Evolutionary conservation across 2,797 vertebrate species (phyloP).

Genomic region (Melanotaenia pygmaea): DNA sequence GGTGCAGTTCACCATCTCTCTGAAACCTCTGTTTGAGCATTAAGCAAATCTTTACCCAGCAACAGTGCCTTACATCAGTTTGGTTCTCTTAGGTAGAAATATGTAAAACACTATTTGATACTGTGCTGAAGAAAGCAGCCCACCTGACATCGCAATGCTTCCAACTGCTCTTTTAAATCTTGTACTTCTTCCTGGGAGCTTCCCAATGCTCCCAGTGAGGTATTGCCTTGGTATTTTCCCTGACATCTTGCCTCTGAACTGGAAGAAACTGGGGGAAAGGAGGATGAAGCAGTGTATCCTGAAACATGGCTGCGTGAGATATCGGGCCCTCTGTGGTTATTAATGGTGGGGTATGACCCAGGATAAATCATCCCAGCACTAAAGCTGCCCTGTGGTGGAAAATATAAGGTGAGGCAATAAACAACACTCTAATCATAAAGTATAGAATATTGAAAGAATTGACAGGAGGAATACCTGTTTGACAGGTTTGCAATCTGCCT

Average conservation of each 20-base stretch:
- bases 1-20: constrained; percentile 59
- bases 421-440: not conserved
- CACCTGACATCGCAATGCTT: constrained; percentile 83
- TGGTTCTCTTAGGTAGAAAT: constrained; percentile 38
- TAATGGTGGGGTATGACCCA: constrained; percentile 16
- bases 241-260: constrained; percentile 31
- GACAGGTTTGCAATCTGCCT: constrained; percentile 56
- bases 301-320: constrained; percentile 19
- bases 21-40: constrained; percentile 14
- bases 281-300: constrained; percentile 32
- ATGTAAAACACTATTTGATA: constrained; percentile 37
- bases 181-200: constrained; percentile 69
- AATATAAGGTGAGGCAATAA: constrained; percentile 25
- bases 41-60: constrained; percentile 68
- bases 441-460: not conserved
- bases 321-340: constrained; percentile 30
- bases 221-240: constrained; percentile 39
- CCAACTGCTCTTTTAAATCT: constrained; percentile 82
- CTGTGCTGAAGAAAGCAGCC: constrained; percentile 35
- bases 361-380: constrained; percentile 12
- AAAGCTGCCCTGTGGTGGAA: constrained; percentile 48
- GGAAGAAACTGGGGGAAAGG: constrained; percentile 28
- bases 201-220: constrained; percentile 38
- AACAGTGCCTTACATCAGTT: constrained; percentile 69
- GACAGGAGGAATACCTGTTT: constrained; percentile 52